These are phyloP conservation scores for Rotaria sp. DNA, from an alignment of 2,888 invertebrate genomes.

Conservation along the genomic window DNA sequence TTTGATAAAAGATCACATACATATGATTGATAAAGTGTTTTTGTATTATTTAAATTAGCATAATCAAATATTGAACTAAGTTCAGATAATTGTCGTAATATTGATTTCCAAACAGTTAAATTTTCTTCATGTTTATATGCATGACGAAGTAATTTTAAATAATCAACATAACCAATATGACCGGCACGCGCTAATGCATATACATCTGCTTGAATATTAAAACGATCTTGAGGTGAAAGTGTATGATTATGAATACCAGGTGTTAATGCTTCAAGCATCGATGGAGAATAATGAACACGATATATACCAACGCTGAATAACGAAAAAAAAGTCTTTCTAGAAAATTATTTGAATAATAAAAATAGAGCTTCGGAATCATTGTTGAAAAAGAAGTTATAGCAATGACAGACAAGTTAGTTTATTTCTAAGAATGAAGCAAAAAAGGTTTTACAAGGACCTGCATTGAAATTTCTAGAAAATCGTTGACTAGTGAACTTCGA, in stretches of 20 bases:
- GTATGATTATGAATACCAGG: neutral
- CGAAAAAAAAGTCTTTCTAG: neutral
- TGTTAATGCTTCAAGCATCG: neutral
- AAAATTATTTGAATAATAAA: neutral
- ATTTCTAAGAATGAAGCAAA: too few relatives aligned
- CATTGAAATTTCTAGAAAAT: too few relatives aligned
- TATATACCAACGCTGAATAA: neutral
- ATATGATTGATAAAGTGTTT: neutral
- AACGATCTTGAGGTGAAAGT: neutral
- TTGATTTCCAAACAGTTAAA: constrained; percentile 19
- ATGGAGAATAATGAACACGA: neutral
- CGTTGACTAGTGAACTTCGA: too few relatives aligned
- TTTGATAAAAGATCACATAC: neutral
- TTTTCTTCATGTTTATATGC: constrained; percentile 17
- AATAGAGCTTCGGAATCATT: neutral
- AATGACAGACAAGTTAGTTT: too few relatives aligned
- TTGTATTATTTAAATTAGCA: neutral
- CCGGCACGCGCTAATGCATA: constrained; percentile 8
- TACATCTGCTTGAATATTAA: constrained; percentile 13
- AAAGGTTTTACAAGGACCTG: too few relatives aligned
- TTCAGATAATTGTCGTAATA: constrained; percentile 4
- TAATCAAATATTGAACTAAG: constrained; percentile 19
- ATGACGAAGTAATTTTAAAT: constrained; percentile 1
- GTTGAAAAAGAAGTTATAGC: too few relatives aligned
- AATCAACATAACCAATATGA: neutral